Conservation (phyloP, 92 coral and sea anemone species). For the Galaxea fascicularis region DNA sequence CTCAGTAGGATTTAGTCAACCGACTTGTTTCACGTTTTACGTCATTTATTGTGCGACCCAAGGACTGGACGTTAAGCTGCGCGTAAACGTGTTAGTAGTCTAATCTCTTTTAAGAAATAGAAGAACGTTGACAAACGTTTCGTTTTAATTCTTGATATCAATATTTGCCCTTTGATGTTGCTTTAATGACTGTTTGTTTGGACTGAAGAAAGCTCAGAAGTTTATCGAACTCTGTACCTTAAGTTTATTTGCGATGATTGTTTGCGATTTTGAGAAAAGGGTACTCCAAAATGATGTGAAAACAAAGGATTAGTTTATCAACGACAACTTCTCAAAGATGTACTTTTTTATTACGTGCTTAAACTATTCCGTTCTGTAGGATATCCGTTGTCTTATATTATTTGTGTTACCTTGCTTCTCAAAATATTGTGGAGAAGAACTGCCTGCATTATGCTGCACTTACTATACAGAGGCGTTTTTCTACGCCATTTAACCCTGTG, state of each 20-base stretch:
- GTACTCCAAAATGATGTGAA: neutral
- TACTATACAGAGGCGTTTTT: neutral
- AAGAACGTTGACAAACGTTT: no score
- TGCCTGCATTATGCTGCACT: neutral
- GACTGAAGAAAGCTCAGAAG: neutral
- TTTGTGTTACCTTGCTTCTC: neutral
- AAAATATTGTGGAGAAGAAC: neutral
- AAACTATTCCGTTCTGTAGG: neutral
- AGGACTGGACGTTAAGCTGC: no score
- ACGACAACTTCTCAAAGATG: neutral
- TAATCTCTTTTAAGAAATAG: no score
- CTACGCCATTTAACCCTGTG: neutral
- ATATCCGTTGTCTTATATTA: no score
- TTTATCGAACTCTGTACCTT: neutral
- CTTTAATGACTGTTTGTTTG: conserved; percentile 28
- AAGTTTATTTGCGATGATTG: conserved; percentile 20
- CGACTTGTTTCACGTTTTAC: no score
- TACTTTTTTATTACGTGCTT: no score
- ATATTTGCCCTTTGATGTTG: neutral
- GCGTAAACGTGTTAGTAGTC: no score
- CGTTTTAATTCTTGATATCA: neutral
- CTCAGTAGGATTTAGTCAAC: no score
- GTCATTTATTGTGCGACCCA: no score
- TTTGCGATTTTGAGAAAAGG: conserved; percentile 9
- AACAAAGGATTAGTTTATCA: neutral